A percentile compares a stretch with the other conserved stretches of the same genome.
Conservation (phyloP, 2,888 invertebrate species). For the Notodonta ziczac region DNA sequence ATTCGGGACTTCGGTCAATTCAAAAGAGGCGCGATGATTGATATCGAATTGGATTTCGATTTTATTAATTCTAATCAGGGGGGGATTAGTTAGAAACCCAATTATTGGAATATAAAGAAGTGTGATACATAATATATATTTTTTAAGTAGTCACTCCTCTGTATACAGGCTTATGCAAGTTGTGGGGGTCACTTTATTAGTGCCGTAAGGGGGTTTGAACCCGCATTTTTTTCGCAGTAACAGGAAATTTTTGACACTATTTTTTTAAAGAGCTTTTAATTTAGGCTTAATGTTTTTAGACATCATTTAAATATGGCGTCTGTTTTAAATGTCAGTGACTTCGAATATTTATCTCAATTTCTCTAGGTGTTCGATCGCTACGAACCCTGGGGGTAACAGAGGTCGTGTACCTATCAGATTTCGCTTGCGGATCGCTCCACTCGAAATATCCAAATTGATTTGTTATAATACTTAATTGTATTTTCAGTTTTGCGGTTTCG, state of each 20-base stretch:
- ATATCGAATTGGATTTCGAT: slow-evolving; percentile 4
- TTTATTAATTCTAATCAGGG: background rate
- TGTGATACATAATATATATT: too few relatives aligned
- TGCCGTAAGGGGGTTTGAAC: too few relatives aligned
- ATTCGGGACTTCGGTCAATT: background rate
- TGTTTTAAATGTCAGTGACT: background rate
- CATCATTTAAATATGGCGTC: too few relatives aligned
- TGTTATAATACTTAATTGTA: slow-evolving; percentile 1
- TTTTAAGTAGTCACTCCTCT: too few relatives aligned
- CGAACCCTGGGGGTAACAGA: background rate
- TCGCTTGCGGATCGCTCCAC: background rate
- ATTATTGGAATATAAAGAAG: background rate
- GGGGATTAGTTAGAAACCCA: background rate
- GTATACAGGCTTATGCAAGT: too few relatives aligned
- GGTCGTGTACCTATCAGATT: background rate
- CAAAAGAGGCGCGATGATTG: background rate
- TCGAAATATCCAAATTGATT: slow-evolving; percentile 4
- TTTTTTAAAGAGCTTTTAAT: too few relatives aligned
- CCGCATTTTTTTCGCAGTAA: too few relatives aligned
- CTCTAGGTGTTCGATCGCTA: background rate
- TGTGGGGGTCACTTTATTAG: too few relatives aligned
- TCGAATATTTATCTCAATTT: background rate
- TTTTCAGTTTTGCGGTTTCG: slow-evolving; percentile 1
- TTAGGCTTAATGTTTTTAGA: too few relatives aligned
- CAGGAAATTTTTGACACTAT: too few relatives aligned